Evolutionary conservation across 1,140 invertebrate species (phyloP), one percentile per base, ranked within the genome.

Genomic region (Danaus plexippus): DNA sequence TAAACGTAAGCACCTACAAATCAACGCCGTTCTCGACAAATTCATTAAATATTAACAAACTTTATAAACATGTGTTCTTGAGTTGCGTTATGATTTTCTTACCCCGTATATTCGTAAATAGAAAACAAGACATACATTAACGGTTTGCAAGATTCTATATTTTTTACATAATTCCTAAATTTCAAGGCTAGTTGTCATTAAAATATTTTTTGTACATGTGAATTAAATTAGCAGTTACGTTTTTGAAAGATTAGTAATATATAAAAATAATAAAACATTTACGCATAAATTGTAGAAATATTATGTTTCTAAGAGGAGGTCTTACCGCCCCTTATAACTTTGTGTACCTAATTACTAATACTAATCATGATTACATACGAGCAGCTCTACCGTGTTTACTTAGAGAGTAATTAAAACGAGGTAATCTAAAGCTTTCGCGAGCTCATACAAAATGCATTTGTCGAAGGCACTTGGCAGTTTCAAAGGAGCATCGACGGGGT

Each of bases 11-110:
- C 22, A 75, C 67, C 67, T 64, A 82, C 80, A 84, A 86, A 84
- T 84, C 83, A 84, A 74, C 71, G 66, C 71, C 60, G 50, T 71
- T 73, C 64, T 63, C 66, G 66, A 64, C 57, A 59, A 68, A 73
- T 75, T 75, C 79, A 80, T 86, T 84, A 84, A 84, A 79, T 78
- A 84, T 84, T 86, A 86, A 82, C 75, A 76, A 84, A 84, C 68
- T 85, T 83, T 79, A 75, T 78, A 73, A 81, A 77, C 82, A 82
- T 70, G 63, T 86, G 83, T 71, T 83, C 67, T 67, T 80, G 83
- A 86, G 76, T 80, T 60, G 56, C 55, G 69, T 71, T 63, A 63
- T 77, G 77, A 77, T 77, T 81, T 76, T 69, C 66, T 68, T 69
- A 64, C 61, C 60, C 69, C 66, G 62, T 57, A 32, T 32, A 32